Base-by-base conservation (phyloP, 2,113 vertebrate genomes). In the Mugil cephalus region DNA sequence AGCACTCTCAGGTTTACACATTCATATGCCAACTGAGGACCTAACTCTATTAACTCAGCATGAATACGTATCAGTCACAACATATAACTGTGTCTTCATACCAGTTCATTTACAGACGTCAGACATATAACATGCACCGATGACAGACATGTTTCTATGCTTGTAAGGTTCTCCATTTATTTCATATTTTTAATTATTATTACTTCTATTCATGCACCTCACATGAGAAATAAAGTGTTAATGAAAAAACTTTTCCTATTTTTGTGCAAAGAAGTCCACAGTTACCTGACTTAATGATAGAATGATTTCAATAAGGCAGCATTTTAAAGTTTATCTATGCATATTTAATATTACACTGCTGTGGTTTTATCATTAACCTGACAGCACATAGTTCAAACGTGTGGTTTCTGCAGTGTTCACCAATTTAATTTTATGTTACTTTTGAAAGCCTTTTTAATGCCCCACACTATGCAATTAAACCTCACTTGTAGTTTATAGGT, bases 1-100 rank as follows among this genome's bases (percentile, higher is more conserved):
- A 46, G 83, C 11, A 0, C 30, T 46, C 9, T 35, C 9, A 21
- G 12, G 11, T 55, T 80, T 50, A 65, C 34, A 76, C 6, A 35
- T 55, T 18, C 9, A 7, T 50, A 11, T 68, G 55, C 34, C 17
- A 21, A 5, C 48, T 61, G 45, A 11, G 54, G n/a, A 61, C 40
- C 8, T 40, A 34, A 45, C 6, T 48, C 11, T 46, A 7, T 34
- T 14, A 47, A 4, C 13, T 24, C 21, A 40, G 19, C n/a, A 8
- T 35, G 36, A n/a, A 35, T 1, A 18, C 10, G 55, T 10, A 34
- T 40, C 19, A 9, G 51, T 43, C 40, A 43, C 14, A 43, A 42
- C 40, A 42, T 13, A 42, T 42, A 42, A 19, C 10, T n/a, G n/a
- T n/a, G n/a, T n/a, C n/a, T 56, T 15, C 13, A 34, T 12, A 34